Conservation (phyloP, 2,113 vertebrate species). For the Phocoena phocoena region DNA sequence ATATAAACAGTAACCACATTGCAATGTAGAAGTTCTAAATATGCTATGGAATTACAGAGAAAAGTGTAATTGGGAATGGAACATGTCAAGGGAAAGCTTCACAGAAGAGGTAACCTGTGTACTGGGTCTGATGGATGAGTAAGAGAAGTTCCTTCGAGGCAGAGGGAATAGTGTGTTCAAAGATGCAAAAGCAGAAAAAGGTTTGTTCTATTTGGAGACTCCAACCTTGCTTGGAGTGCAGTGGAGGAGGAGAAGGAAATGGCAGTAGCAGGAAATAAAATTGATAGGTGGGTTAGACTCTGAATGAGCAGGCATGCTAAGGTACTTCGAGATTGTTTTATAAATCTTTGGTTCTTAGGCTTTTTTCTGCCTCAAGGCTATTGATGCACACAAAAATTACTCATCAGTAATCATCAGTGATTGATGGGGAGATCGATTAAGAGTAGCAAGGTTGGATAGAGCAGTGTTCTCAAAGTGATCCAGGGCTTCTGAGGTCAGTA, state of each 20-base stretch:
- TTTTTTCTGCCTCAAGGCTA: constrained; percentile 5
- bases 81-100: background rate
- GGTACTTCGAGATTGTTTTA: constrained; percentile 37
- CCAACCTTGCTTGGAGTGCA: background rate
- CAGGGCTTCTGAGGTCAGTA: constrained; percentile 4
- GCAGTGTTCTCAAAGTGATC: constrained; percentile 28
- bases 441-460: background rate
- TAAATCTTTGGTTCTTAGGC: background rate
- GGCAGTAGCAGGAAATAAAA: constrained; percentile 11
- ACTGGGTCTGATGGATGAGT: background rate
- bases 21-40: background rate
- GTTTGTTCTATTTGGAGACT: background rate
- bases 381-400: constrained; percentile 13
- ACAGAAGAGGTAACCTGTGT: background rate
- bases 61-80: background rate
- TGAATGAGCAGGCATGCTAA: constrained; percentile 5
- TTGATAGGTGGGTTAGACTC: constrained; percentile 1
- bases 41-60: background rate
- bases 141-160: background rate
- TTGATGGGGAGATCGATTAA: background rate
- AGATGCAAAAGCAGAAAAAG: background rate
- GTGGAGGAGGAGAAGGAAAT: background rate
- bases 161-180: background rate
- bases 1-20: background rate
- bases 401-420: constrained; percentile 23